Percentiles rank a stretch among this genome's conserved stretches.
Conservation (phyloP, 2,888 invertebrate species). For the Stenichneumon culpator region DNA sequence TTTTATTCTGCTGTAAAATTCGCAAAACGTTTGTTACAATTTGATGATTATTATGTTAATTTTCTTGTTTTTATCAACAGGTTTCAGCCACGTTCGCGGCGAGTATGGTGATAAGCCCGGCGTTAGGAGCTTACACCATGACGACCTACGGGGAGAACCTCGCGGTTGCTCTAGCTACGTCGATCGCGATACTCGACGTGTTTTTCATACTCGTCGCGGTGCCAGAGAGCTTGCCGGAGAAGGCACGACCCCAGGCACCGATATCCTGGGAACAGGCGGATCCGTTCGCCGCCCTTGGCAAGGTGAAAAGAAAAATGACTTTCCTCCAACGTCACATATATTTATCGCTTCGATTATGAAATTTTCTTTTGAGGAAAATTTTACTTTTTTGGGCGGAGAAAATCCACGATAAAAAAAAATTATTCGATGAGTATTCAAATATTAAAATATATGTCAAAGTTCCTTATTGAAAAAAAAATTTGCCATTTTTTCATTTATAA, state of each 20-base stretch:
- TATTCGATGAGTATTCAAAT: too few species aligned
- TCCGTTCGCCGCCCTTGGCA: constrained; percentile 91
- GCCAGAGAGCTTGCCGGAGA: constrained; percentile 99
- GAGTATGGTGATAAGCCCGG: constrained; percentile 99
- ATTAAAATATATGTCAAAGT: too few species aligned
- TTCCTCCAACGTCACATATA: background rate
- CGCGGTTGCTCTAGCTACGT: constrained; percentile 96
- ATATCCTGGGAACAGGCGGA: constrained; percentile 99
- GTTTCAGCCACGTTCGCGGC: constrained; percentile 99
- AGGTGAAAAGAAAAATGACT: constrained; percentile 85
- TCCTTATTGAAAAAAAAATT: too few species aligned
- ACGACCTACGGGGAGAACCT: constrained; percentile 91
- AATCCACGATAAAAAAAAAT: too few species aligned
- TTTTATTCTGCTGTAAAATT: background rate
- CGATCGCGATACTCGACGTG: constrained; percentile 97
- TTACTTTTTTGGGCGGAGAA: background rate
- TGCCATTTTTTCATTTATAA: too few species aligned
- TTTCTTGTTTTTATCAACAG: constrained; percentile 74
- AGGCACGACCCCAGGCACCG: constrained; percentile 91
- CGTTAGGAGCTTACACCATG: constrained; percentile 96
- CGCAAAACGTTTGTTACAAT: background rate
- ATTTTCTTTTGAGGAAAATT: background rate
- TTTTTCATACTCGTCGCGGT: constrained; percentile 99
- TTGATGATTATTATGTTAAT: too few species aligned
- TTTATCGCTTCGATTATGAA: background rate